Evolutionary conservation across 2,113 vertebrate species (phyloP).

Genomic region (Microcebus griseorufus): DNA sequence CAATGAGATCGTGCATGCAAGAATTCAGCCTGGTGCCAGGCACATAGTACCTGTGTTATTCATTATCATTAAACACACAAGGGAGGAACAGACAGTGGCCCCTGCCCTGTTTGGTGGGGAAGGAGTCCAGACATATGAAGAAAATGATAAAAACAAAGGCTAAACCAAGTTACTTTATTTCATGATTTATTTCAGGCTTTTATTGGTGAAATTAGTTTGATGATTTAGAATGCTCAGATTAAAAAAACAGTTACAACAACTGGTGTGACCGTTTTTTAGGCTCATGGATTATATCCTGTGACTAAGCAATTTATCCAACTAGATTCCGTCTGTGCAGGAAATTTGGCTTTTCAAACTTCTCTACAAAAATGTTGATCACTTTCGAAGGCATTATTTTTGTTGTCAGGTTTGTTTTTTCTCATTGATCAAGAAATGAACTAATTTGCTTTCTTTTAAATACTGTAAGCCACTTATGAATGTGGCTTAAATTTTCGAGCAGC

Average conservation of each 20-base stretch:
- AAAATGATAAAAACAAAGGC: background rate
- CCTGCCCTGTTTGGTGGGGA: background rate
- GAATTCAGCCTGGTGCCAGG: too few species aligned
- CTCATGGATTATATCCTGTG: background rate
- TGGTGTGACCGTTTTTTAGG: background rate
- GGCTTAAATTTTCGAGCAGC: background rate
- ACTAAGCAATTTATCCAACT: background rate
- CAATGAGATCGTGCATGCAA: background rate
- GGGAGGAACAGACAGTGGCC: background rate
- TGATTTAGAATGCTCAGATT: background rate
- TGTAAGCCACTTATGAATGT: background rate
- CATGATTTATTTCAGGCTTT: background rate
- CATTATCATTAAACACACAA: background rate
- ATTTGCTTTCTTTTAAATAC: background rate
- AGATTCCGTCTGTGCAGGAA: background rate
- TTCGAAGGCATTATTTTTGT: background rate
- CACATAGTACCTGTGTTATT: background rate
- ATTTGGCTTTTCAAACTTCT: background rate
- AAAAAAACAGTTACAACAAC: background rate
- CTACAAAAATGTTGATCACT: background rate
- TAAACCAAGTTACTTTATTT: background rate
- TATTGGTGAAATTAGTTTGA: background rate
- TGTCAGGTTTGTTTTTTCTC: background rate
- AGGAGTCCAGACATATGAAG: background rate
- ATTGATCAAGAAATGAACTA: constrained; percentile 4